Conservation (phyloP, 1,140 invertebrate species). For the Ctenoplectra terminalis region DNA sequence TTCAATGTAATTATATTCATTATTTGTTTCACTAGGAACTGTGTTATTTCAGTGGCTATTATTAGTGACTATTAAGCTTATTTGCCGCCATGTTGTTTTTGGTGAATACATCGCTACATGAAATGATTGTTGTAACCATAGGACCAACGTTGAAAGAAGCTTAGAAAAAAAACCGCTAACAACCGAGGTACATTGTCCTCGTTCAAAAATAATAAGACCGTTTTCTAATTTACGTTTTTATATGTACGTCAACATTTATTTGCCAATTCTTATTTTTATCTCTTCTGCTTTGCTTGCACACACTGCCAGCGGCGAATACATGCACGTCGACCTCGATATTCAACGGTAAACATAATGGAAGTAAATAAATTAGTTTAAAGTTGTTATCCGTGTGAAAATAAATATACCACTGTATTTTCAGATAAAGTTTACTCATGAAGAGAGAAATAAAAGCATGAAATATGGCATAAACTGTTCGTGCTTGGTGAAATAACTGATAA, state of each 20-base stretch:
- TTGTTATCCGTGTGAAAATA: neutral
- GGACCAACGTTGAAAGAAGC: no score
- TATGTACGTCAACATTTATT: neutral
- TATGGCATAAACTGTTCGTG: no score
- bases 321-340: neutral
- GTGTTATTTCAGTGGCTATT: no score
- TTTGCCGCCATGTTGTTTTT: no score
- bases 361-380: neutral
- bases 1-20: no score
- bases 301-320: neutral
- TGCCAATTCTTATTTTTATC: slow-evolving; percentile 9
- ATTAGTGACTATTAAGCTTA: neutral
- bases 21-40: neutral
- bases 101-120: neutral
- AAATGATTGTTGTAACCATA: neutral
- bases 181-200: slow-evolving; percentile 50
- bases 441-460: no score
- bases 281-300: neutral
- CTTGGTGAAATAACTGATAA: neutral
- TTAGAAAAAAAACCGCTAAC: slow-evolving; percentile 21
- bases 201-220: neutral
- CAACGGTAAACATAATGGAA: neutral
- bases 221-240: neutral
- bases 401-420: neutral
- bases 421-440: no score